phyloP scores from a whole-genome alignment of 1,140 invertebrate species.

The Eciton burchellii region DNA sequence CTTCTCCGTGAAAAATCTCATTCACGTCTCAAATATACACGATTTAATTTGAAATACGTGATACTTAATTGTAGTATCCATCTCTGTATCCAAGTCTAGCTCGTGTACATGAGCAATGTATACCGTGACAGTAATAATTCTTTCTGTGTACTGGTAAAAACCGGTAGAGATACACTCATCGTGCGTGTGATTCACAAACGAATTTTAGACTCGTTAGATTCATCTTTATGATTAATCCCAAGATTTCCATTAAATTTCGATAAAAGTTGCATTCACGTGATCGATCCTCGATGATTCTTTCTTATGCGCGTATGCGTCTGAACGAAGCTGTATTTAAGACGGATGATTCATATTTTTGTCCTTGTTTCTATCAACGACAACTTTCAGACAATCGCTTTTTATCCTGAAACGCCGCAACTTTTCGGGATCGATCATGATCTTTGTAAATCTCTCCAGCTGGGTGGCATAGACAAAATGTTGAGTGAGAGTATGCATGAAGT shows the following conservation, averaged over 20 bases:
- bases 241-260: background rate
- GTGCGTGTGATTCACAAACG: slow-evolving; percentile 10
- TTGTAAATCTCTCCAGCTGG: slow-evolving; percentile 61
- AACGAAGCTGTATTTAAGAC: slow-evolving; percentile 25
- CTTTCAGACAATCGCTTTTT: slow-evolving; percentile 50
- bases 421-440: slow-evolving; percentile 42
- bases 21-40: no score
- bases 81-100: no score
- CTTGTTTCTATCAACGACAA: background rate
- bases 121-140: no score
- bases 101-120: no score
- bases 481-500: slow-evolving; percentile 50
- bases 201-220: background rate
- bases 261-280: slow-evolving; percentile 4
- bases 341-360: background rate
- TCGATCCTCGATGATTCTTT: slow-evolving; percentile 43
- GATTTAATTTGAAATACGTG: no score
- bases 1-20: no score
- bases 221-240: slow-evolving; percentile 4
- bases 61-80: no score
- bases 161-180: background rate
- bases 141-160: slow-evolving; percentile 1
- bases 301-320: background rate
- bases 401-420: slow-evolving; percentile 39
- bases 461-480: slow-evolving; percentile 43